These are phyloP conservation scores for Myotis vivesi DNA, from an alignment of 2,797 vertebrate species.

Conservation along the genomic window DNA sequence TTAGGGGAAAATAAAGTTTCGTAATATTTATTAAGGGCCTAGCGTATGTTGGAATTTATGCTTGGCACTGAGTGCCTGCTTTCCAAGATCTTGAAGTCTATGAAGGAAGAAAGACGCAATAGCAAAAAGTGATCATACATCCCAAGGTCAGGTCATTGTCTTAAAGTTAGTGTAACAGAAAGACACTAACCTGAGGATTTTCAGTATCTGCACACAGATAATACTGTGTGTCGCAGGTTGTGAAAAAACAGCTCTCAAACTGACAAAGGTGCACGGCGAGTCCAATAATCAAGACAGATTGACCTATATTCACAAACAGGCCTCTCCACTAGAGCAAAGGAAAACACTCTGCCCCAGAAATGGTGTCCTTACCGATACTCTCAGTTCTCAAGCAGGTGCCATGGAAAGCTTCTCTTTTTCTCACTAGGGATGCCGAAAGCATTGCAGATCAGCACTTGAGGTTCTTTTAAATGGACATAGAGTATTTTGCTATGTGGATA, in stretches of 20 bases:
- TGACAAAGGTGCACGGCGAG: not conserved
- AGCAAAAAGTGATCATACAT: not conserved
- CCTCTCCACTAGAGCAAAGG: not conserved
- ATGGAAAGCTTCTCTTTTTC: not conserved
- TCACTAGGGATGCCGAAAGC: not conserved
- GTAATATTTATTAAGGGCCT: not conserved
- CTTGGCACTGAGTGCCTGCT: not conserved
- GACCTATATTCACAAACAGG: not conserved
- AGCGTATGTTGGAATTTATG: accelerated
- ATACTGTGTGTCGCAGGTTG: not conserved
- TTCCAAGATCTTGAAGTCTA: not conserved
- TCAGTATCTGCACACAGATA: not conserved
- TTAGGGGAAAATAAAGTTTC: not conserved
- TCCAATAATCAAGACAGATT: not conserved
- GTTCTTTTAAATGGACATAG: not conserved
- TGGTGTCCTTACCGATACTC: not conserved
- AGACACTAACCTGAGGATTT: not conserved
- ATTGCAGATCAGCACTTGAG: not conserved
- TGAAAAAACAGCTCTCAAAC: not conserved
- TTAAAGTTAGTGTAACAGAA: not conserved
- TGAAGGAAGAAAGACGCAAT: not conserved
- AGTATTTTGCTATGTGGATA: not conserved
- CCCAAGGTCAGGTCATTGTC: not conserved
- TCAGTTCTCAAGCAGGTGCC: not conserved
- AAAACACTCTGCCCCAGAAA: not conserved